Base-by-base conservation (phyloP, 2,888 invertebrate genomes). In the Dynastes grantii region DNA sequence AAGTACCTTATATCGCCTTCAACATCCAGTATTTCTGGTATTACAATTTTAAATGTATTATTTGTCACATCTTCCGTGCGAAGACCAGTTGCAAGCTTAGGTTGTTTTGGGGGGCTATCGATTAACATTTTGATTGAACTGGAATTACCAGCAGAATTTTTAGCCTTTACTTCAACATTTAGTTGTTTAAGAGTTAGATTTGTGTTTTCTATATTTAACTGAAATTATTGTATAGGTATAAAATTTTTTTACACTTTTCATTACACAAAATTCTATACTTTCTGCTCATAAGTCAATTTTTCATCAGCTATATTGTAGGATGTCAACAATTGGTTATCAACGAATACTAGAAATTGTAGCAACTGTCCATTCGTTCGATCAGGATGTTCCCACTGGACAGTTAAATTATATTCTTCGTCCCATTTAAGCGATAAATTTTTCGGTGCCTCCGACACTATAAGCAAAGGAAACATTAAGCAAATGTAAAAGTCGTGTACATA, bases 11-110 rank as follows among this genome's bases (percentile, higher is more conserved):
- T 49, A 61, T 61, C 29, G 22, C 73, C 73, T 5, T 68, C 78
- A 2, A 78, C 58, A 27, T 78, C 27, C 9, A 16, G 13, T n/a
- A 77, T 13, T 22, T 9, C 9, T 40, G 78, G 77, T 45, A 80
- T 63, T 9, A 55, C 11, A 13, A 81, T 9, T 40, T 45, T 29
- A n/a, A 81, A 61, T 11, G 78, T 68, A n/a, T 51, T 78, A 37
- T 81, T 81, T 22, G 67, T 75, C 37, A 78, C 45, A 11, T 13
- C 27, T 29, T 68, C 37, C 55, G 79, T 49, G 27, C n/a, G 16
- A 4, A 76, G 81, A 8, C 37, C 13, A 1, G 0, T 4, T 27
- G 11, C 11, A 61, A 75, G 45, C 22, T 45, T 16, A 9, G 73
- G 61, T 22, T 2, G 9, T 61, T 75, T 61, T 29, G 73, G 73